These are phyloP conservation scores for Gymnorhina tibicen DNA, from an alignment of 2,113 vertebrate species.

Conservation along the genomic window DNA sequence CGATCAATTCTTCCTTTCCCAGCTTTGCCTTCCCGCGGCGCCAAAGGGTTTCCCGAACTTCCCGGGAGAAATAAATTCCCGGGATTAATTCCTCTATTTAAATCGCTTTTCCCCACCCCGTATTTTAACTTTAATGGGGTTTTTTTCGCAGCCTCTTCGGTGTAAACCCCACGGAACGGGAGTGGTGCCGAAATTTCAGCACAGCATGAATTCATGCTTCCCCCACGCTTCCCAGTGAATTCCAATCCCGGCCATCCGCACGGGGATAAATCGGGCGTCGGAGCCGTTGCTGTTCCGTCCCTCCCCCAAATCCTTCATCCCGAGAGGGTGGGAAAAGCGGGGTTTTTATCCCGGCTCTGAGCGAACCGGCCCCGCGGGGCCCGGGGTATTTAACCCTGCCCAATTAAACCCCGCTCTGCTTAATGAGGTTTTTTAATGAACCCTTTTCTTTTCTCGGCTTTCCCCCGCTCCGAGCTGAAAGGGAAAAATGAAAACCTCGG, in stretches of 20 bases:
- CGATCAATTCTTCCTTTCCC: background rate
- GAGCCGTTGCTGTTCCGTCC: background rate
- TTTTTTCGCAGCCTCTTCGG: no score
- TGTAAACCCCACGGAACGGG: background rate
- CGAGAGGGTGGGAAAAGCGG: background rate
- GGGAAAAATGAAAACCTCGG: no score
- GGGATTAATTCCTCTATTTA: background rate
- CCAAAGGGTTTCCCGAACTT: fast-evolving
- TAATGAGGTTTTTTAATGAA: no score
- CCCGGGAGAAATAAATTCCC: background rate
- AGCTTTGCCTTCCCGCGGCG: fast-evolving
- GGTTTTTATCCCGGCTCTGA: background rate
- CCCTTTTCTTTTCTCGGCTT: no score
- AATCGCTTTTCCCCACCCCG: background rate
- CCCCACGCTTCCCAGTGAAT: background rate
- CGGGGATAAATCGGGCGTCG: background rate
- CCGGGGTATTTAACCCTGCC: background rate
- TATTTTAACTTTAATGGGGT: background rate
- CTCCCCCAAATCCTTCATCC: background rate
- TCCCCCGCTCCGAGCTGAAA: background rate
- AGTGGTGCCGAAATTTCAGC: no score
- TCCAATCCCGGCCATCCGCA: background rate
- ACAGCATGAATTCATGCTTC: no score
- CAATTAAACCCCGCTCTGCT: background rate
- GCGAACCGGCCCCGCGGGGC: background rate